Conservation (phyloP, 2,113 vertebrate genomes). For the Sinosuthora webbiana region DNA sequence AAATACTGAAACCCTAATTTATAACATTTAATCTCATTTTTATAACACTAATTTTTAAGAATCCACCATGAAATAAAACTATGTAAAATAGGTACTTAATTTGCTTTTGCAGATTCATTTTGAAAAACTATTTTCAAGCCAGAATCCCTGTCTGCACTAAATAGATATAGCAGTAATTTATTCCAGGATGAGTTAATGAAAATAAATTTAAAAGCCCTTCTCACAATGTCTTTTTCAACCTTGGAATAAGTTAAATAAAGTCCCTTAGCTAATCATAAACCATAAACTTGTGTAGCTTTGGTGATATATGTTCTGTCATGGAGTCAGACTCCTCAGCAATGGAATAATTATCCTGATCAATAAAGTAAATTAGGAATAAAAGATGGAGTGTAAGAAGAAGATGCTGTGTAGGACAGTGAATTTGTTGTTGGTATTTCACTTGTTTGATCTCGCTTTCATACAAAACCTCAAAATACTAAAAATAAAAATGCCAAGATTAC, state of each 20-base stretch:
- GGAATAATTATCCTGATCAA: slow-evolving; percentile 47
- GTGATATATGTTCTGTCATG: slow-evolving; percentile 30
- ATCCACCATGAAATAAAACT: not conserved
- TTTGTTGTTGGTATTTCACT: not conserved
- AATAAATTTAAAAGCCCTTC: slow-evolving; percentile 61
- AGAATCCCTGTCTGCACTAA: slow-evolving; percentile 22
- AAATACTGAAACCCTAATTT: not conserved
- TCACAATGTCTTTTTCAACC: slow-evolving; percentile 47
- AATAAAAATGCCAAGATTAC: not conserved
- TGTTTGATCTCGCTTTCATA: not conserved
- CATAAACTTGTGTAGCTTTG: slow-evolving; percentile 28
- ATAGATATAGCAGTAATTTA: slow-evolving; percentile 51
- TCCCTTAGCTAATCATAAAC: not conserved
- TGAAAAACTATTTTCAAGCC: slow-evolving; percentile 32
- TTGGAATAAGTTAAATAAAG: slow-evolving; percentile 62
- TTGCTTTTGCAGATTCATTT: slow-evolving; percentile 31
- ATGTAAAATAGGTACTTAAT: slow-evolving; percentile 37
- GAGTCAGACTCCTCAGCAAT: slow-evolving; percentile 2
- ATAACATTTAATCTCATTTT: not conserved
- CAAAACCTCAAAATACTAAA: not conserved
- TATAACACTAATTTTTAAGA: not conserved
- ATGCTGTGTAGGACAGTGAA: not conserved
- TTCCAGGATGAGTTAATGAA: slow-evolving; percentile 46
- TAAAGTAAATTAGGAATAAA: slow-evolving; percentile 9
- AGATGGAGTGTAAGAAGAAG: not conserved